Evolutionary conservation across 2,888 invertebrate genomes (phyloP), one percentile per base, ranked within the genome.

Genomic region (Morpho achilles): DNA sequence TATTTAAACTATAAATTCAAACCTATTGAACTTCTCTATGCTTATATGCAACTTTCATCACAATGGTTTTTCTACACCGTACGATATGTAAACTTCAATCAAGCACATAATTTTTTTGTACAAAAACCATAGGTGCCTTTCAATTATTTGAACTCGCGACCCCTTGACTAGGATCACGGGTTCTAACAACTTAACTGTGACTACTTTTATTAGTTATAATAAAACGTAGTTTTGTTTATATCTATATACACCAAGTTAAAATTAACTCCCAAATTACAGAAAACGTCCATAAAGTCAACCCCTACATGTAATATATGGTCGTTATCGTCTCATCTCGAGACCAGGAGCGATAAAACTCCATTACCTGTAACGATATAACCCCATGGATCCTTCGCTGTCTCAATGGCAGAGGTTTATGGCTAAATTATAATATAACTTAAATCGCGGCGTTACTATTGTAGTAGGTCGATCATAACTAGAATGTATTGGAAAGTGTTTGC

Each of bases 281-380:
- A 23, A 10, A 47, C 7, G 42, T 46, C 40, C n/a, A 23, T 42
- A 48, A 48, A 40, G 32, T 23, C 45, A 32, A 48, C 54, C 54
- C 42, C 8, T 48, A 9, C 16, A 9, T 46, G 9, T 53, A 47
- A 53, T 46, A 54, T 48, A 54, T 54, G 32, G 48, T 8, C 42
- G n/a, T 54, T 53, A 58, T 53, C 53, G 8, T 53, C 39, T 49
- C 44, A 52, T 53, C 48, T 53, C n/a, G 48, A 44, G 44, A 44
- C 53, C 52, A 43, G 57, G 44, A 40, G 53, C 58, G 57, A 65
- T 61, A 54, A 65, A 62, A 56, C 53, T 51, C 50, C 56, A 49
- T 57, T 56, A 61, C 55, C 53, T 58, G 50, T 44, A 41, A 49
- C 45, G 45, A 50, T 56, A 44, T 46, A 48, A 50, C 53, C 53